A percentile compares a stretch with the other conserved stretches of the same genome.
phyloP scores from a whole-genome alignment of 37 sponge, comb jelly and placozoan genomes.

The Chondrosia reniformis region DNA sequence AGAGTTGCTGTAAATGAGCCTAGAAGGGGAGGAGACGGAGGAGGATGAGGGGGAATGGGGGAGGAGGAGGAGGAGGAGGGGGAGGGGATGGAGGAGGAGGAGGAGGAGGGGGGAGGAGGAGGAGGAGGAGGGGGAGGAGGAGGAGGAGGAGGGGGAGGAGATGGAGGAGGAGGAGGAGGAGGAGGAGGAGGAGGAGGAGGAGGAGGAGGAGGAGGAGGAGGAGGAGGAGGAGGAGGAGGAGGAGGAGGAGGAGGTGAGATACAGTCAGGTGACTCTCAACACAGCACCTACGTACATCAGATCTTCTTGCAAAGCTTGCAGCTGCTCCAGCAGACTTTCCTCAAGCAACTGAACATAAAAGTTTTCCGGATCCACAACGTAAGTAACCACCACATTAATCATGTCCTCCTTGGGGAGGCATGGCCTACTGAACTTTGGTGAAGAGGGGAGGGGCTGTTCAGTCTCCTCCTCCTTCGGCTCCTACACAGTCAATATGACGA shows the following conservation, averaged over 20 bases:
- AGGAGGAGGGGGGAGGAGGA: neutral
- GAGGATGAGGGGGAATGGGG: too few species aligned
- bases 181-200: neutral
- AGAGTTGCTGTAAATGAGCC: conserved; percentile 10
- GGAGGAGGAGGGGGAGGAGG: neutral
- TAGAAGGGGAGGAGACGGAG: neutral
- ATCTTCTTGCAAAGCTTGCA: neutral
- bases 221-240: neutral
- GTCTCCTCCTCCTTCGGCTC: neutral
- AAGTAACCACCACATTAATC: conserved; percentile 15
- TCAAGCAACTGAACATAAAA: conserved; percentile 7
- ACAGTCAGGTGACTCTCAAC: too few species aligned
- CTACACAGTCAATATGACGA: too few species aligned
- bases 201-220: neutral
- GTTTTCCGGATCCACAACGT: conserved; percentile 14
- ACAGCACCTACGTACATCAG: too few species aligned
- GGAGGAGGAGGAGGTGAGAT: neutral
- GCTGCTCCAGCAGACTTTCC: neutral
- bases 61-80: neutral
- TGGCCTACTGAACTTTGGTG: neutral
- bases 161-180: neutral
- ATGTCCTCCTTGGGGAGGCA: neutral
- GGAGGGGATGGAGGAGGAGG: neutral
- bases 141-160: neutral
- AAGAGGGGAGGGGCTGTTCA: neutral